A percentile compares a stretch with the other conserved stretches of the same genome.
These are phyloP conservation scores for Ceratosolen fusciceps DNA, from an alignment of 1,140 invertebrate genomes.

Conservation along the genomic window DNA sequence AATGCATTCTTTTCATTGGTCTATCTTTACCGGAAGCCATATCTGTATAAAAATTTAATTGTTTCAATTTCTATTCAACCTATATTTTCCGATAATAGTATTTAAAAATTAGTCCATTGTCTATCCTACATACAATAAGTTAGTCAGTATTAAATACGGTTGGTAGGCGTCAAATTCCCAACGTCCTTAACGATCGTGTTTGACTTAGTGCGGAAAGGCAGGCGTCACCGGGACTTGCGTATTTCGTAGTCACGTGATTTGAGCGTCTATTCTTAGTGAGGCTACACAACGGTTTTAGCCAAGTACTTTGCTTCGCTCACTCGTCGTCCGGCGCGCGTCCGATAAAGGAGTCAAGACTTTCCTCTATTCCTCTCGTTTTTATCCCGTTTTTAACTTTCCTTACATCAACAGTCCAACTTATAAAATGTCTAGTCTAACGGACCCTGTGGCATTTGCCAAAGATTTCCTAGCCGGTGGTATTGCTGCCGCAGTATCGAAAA, in stretches of 20 bases:
- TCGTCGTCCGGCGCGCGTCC: conserved; percentile 72
- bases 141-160: not conserved
- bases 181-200: not conserved
- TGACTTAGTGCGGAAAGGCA: not conserved
- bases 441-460: conserved; percentile 81
- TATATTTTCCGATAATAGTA: too few species aligned
- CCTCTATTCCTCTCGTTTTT: conserved; percentile 64
- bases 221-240: conserved; percentile 48
- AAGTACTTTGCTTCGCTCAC: conserved; percentile 66
- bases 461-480: conserved; percentile 90
- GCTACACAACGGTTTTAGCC: conserved; percentile 27
- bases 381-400: conserved; percentile 56
- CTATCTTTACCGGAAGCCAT: too few species aligned
- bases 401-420: conserved; percentile 49
- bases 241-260: conserved; percentile 63
- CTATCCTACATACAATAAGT: not conserved
- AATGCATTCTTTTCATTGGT: too few species aligned
- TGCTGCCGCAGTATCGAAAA: conserved; percentile 90
- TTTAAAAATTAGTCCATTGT: too few species aligned
- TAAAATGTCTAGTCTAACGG: conserved; percentile 71
- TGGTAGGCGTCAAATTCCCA: not conserved
- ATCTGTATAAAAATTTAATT: too few species aligned
- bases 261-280: conserved; percentile 70
- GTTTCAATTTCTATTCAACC: too few species aligned
- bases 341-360: conserved; percentile 61